Evolutionary conservation across 1,140 invertebrate species (phyloP), one percentile per base, ranked within the genome.

Genomic region (Oryzaephilus surinamensis): DNA sequence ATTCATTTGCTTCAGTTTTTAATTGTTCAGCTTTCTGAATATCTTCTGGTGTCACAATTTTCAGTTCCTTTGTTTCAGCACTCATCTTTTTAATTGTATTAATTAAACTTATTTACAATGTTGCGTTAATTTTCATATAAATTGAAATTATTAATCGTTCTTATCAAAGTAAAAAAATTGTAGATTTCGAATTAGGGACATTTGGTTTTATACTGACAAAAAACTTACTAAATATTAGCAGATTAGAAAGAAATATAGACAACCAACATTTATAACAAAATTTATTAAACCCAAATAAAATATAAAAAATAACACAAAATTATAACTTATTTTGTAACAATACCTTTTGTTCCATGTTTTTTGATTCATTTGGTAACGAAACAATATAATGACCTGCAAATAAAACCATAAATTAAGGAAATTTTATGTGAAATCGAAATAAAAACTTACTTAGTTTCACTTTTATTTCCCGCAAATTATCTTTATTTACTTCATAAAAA

Each of bases 1-100:
- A 78, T 53, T 78, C 73, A 65, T 93, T 93, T 8, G 86, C 88
- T 58, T 83, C 70, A 55, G 84, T 77, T 69, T 92, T 93, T 37
- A 78, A 69, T 52, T 76, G 69, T 64, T 87, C 82, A 6, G 86
- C 84, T 54, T 65, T 63, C 38, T 67, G 54, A 12, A 59, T 54
- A 45, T 68, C 58, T 52, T 72, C 65, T 23, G 57, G 45, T 18
- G 57, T 27, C 14, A 38, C 13, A 13, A 12, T 38, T 15, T 15
- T 13, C 13, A 15, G 20, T 23, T 36, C 36, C 19, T 32, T 33
- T 20, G 24, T 41, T 33, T 54, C 44, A 17, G 32, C 34, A 29
- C 40, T 43, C 48, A 50, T 52, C 48, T 33, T 48, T 23, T 20
- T 32, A 7, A n/a, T n/a, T n/a, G n/a, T n/a, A n/a, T n/a, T n/a